These are phyloP conservation scores for Coturnix japonica DNA, from an alignment of 2,113 vertebrate genomes.

Conservation along the genomic window DNA sequence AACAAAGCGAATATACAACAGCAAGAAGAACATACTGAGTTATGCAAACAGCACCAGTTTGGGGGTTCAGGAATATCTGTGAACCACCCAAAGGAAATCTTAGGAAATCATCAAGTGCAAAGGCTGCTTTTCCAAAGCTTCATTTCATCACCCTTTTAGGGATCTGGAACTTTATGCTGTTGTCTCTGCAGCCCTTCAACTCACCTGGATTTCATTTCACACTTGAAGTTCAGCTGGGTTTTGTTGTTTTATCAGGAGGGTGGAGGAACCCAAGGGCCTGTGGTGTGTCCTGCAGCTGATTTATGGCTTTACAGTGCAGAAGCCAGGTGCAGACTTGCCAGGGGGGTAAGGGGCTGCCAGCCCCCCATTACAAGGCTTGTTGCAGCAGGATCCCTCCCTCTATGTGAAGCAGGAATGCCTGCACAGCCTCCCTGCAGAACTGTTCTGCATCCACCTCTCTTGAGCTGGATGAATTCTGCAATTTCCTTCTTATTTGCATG, in stretches of 20 bases:
- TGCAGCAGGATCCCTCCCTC: rapidly evolving
- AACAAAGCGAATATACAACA: not conserved
- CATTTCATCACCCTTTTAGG: not conserved
- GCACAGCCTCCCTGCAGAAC: not conserved
- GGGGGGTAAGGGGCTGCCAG: not conserved
- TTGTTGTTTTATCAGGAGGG: not conserved
- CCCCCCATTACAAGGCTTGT: not conserved
- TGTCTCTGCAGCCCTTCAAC: not conserved
- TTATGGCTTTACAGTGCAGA: not conserved
- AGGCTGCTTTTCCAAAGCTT: not conserved
- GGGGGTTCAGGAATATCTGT: not conserved
- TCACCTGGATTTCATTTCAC: constrained; percentile 47
- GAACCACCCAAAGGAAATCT: not conserved
- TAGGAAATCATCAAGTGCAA: not conserved
- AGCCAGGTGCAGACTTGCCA: constrained; percentile 4
- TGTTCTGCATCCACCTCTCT: not conserved
- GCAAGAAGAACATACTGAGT: not conserved
- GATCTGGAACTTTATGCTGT: rapidly evolving
- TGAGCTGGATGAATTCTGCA: not conserved
- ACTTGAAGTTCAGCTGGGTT: constrained; percentile 26
- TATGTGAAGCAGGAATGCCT: not conserved
- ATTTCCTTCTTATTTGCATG: constrained; percentile 2
- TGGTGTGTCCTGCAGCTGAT: not conserved
- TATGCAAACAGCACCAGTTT: rapidly evolving
- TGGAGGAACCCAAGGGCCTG: not conserved